These are phyloP conservation scores for Serinus canaria DNA, from an alignment of 2,113 vertebrate genomes.

Conservation along the genomic window DNA sequence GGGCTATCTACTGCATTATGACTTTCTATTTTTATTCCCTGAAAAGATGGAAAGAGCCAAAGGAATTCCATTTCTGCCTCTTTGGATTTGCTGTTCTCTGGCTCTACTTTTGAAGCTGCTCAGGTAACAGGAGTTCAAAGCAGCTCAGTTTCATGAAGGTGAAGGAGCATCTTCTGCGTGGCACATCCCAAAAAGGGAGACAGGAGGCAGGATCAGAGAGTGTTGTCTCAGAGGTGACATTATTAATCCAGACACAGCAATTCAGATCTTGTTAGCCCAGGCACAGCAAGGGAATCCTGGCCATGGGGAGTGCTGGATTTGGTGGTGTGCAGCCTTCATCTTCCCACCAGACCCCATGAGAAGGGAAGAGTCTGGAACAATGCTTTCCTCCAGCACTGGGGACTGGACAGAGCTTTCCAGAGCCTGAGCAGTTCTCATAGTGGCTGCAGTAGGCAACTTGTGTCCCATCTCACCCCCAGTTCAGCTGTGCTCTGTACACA, in stretches of 20 bases:
- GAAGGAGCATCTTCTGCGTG: background rate
- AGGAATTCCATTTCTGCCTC: background rate
- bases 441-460: background rate
- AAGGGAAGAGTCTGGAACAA: background rate
- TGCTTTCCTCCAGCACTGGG: background rate
- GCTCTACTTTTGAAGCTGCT: background rate
- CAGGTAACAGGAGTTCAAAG: background rate
- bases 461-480: background rate
- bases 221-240: background rate
- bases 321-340: background rate
- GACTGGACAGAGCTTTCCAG: background rate
- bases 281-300: background rate
- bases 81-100: background rate
- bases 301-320: background rate
- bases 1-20: background rate
- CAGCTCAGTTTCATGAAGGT: background rate
- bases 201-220: background rate
- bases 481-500: background rate
- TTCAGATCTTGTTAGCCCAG: background rate
- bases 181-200: background rate
- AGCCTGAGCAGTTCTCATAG: background rate
- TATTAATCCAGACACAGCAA: background rate
- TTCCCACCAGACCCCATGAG: background rate
- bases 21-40: slow-evolving; percentile 2
- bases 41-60: background rate